Evolutionary conservation across 2,113 vertebrate species (phyloP).

Genomic region (Halcyon malimbica): DNA sequence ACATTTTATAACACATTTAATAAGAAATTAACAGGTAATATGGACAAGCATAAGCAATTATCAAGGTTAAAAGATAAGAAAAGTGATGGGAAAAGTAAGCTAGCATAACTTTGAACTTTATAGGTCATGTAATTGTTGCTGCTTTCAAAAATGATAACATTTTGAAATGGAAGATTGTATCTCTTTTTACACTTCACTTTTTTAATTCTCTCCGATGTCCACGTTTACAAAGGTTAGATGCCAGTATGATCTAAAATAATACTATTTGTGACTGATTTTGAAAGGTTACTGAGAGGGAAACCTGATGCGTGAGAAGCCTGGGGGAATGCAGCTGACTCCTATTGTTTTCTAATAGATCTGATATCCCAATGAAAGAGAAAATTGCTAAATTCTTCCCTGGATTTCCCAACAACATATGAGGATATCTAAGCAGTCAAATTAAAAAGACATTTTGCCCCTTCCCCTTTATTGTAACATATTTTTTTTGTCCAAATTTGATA

Average conservation of each 20-base stretch:
- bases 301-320: neutral
- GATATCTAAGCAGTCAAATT: neutral
- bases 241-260: conserved; percentile 68
- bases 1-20: rapidly evolving
- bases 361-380: neutral
- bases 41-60: neutral
- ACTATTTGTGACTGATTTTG: conserved; percentile 61
- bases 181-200: conserved; percentile 59
- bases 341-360: conserved; percentile 11
- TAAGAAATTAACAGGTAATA: neutral
- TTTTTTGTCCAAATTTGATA: neutral
- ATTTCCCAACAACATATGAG: neutral
- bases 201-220: conserved; percentile 38
- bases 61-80: neutral
- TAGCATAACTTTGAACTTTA: conserved; percentile 58
- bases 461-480: neutral
- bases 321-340: neutral
- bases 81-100: neutral
- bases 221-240: conserved; percentile 76
- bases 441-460: neutral
- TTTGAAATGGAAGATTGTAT: conserved; percentile 62
- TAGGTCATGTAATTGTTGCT: conserved; percentile 38
- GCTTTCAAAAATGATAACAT: conserved; percentile 37
- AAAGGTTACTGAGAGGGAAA: conserved; percentile 70
- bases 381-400: neutral